phyloP scores from a whole-genome alignment of 1,140 invertebrate genomes.

The Listronotus bonariensis region DNA sequence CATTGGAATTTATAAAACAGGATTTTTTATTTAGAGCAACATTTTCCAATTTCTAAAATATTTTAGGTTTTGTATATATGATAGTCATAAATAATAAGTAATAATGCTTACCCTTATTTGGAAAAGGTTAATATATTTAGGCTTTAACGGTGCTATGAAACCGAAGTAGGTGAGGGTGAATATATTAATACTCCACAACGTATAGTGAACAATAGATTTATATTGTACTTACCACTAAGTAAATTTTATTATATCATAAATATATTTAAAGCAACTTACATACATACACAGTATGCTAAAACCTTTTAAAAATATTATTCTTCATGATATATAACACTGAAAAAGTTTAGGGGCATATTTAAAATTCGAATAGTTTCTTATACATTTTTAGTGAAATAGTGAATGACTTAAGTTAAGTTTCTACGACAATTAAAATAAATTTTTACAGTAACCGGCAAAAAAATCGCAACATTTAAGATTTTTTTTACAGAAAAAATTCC shows the following conservation, averaged over 20 bases:
- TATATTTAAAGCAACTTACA: neutral
- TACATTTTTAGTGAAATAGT: too few relatives aligned
- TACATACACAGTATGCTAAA: neutral
- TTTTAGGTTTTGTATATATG: constrained; percentile 16
- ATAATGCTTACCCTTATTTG: constrained; percentile 34
- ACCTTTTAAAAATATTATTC: too few relatives aligned
- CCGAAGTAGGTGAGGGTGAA: constrained; percentile 31
- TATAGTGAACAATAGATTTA: constrained; percentile 22
- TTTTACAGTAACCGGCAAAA: too few relatives aligned
- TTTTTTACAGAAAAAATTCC: too few relatives aligned
- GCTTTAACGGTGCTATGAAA: constrained; percentile 31
- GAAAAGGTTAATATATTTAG: constrained; percentile 33
- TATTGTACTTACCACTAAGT: constrained; percentile 15
- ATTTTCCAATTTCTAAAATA: constrained; percentile 22
- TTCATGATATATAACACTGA: too few relatives aligned
- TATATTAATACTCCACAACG: constrained; percentile 34
- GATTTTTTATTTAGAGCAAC: constrained; percentile 3
- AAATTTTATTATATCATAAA: constrained; percentile 12
- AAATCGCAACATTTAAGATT: too few relatives aligned
- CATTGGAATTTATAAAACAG: neutral
- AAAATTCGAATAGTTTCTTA: too few relatives aligned
- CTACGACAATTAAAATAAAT: too few relatives aligned
- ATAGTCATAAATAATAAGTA: constrained; percentile 24
- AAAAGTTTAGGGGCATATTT: too few relatives aligned
- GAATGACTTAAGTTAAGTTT: too few relatives aligned